A percentile compares a stretch with the other conserved stretches of the same genome.
Conservation (phyloP, 2,888 invertebrate species). For the Folsomia candida region DNA sequence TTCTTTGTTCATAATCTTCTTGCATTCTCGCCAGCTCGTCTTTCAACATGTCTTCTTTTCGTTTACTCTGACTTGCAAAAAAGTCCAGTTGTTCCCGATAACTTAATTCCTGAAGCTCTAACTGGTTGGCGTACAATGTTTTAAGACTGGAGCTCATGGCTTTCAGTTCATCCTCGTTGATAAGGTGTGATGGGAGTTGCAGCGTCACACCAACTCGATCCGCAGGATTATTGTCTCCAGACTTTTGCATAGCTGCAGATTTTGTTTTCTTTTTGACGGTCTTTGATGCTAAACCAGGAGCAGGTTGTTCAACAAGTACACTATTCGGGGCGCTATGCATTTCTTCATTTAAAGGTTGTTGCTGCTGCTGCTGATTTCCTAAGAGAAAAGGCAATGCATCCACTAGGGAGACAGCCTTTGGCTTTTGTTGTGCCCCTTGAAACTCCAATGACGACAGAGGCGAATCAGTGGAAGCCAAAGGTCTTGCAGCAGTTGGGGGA, state of each 20-base stretch:
- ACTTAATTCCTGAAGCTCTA: slow-evolving; percentile 44
- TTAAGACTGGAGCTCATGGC: slow-evolving; percentile 46
- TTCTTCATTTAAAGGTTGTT: no score
- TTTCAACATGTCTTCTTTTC: slow-evolving; percentile 63
- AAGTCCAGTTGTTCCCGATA: slow-evolving; percentile 46
- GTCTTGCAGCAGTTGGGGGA: no score
- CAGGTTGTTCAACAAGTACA: neutral
- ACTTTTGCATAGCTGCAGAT: neutral
- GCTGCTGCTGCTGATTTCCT: no score
- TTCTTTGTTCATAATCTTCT: slow-evolving; percentile 41
- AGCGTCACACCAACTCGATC: slow-evolving; percentile 22
- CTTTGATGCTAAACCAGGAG: slow-evolving; percentile 6
- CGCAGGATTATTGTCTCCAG: neutral
- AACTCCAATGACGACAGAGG: no score
- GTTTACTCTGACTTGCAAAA: slow-evolving; percentile 51
- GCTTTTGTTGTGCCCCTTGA: slow-evolving; percentile 1
- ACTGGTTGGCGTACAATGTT: slow-evolving; percentile 42
- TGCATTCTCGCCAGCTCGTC: slow-evolving; percentile 58
- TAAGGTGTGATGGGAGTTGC: slow-evolving; percentile 43
- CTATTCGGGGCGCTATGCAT: neutral
- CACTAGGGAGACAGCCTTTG: neutral
- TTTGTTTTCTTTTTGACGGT: slow-evolving; percentile 16
- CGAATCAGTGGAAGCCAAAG: no score
- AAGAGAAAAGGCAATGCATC: neutral
- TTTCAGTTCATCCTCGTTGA: slow-evolving; percentile 49